phyloP scores from a whole-genome alignment of 2,113 vertebrate species.

The Pleuronectes platessa region DNA sequence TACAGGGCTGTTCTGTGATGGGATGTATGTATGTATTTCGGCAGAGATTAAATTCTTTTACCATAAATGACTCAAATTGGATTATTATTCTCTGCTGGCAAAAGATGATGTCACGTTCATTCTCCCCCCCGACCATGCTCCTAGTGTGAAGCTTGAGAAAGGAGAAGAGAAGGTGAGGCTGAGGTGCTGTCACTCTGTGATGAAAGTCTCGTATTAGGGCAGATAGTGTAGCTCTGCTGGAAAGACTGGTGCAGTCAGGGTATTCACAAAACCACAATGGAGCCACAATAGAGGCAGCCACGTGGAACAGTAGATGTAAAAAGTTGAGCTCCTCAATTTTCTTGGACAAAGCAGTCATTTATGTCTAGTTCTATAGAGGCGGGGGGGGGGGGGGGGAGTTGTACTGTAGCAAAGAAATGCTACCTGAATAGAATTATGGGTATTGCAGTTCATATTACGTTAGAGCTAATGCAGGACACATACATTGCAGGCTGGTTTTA shows the following conservation, averaged over 20 bases:
- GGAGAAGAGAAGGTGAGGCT: slow-evolving; percentile 29
- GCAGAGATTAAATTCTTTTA: background rate
- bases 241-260: slow-evolving; percentile 61
- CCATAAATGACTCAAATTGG: slow-evolving; percentile 22
- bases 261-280: slow-evolving; percentile 72
- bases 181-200: slow-evolving; percentile 26
- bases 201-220: slow-evolving; percentile 57
- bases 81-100: slow-evolving; percentile 18
- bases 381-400: background rate
- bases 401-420: slow-evolving; percentile 40
- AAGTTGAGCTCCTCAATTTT: slow-evolving; percentile 72
- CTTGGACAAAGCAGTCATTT: slow-evolving; percentile 70
- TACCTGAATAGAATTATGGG: slow-evolving; percentile 57
- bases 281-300: slow-evolving; percentile 71
- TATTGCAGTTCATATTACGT: slow-evolving; percentile 48
- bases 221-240: slow-evolving; percentile 51
- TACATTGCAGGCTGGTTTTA: background rate
- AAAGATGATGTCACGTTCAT: slow-evolving; percentile 25
- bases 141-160: slow-evolving; percentile 24
- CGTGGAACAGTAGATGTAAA: slow-evolving; percentile 62
- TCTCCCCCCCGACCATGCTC: slow-evolving; percentile 5
- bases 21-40: background rate
- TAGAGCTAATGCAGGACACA: slow-evolving; percentile 2
- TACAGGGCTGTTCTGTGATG: background rate
- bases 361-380: slow-evolving; percentile 46